A percentile compares a stretch with the other conserved stretches of the same genome.
Conservation (phyloP, 2,113 vertebrate genomes). For the Tychaedon coryphoeus region DNA sequence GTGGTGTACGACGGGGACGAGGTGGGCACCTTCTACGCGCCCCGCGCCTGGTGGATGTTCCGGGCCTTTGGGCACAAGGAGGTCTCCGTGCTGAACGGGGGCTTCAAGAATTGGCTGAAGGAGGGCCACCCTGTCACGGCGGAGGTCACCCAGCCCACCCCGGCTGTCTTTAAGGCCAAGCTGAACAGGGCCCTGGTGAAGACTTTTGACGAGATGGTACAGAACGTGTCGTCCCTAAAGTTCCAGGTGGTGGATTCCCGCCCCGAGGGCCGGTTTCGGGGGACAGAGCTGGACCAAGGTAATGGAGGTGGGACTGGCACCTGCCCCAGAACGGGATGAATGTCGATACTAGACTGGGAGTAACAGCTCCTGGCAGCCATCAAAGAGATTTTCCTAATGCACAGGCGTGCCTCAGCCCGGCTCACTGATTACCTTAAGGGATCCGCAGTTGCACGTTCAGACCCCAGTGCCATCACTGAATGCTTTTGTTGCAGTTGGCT, state of each 20-base stretch:
- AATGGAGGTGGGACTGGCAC: conserved; percentile 69
- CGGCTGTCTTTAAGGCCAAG: conserved; percentile 71
- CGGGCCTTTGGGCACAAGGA: conserved; percentile 85
- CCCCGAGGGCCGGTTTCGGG: conserved; percentile 81
- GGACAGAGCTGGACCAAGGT: conserved; percentile 87
- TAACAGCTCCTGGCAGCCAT: not conserved
- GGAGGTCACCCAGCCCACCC: conserved; percentile 67
- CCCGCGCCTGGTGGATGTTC: conserved; percentile 97
- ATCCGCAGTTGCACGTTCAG: not conserved
- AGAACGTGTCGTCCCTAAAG: conserved; percentile 77
- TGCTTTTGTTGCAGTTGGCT: not conserved
- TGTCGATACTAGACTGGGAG: not conserved
- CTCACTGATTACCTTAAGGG: not conserved
- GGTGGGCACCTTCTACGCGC: conserved; percentile 84
- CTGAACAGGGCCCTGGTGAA: conserved; percentile 81
- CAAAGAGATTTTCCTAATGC: not conserved
- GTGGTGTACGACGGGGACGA: conserved; percentile 91
- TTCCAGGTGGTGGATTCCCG: conserved; percentile 90
- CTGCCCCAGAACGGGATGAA: not conserved
- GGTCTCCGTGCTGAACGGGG: conserved; percentile 90
- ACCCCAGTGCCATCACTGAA: not conserved
- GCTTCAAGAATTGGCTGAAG: conserved; percentile 87
- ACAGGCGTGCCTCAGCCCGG: not conserved
- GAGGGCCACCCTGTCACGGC: conserved; percentile 79
- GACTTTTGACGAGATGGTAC: conserved; percentile 85